phyloP scores from a whole-genome alignment of 2,797 vertebrate species.

The Borostomias antarcticus region DNA sequence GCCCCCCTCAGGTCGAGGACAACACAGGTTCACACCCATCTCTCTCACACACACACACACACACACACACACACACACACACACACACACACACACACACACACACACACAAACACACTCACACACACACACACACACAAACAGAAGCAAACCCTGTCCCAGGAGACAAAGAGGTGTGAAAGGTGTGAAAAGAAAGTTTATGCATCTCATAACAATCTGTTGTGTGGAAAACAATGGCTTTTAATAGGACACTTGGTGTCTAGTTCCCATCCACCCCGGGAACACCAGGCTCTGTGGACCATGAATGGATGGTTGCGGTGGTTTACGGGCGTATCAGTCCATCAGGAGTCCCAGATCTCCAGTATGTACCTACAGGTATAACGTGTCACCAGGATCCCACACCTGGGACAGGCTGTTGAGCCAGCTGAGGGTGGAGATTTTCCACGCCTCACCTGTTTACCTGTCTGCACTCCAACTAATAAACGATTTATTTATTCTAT shows the following conservation, averaged over 20 bases:
- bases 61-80: constrained; percentile 33
- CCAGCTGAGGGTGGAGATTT: neutral
- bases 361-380: constrained; percentile 14
- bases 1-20: constrained; percentile 27
- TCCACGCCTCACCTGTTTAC: no score
- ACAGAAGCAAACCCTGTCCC: neutral
- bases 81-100: constrained; percentile 38
- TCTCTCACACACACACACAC: constrained; percentile 1
- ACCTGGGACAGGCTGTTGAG: neutral
- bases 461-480: no score
- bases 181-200: constrained; percentile 4
- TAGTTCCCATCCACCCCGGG: constrained; percentile 35
- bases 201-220: neutral
- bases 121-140: neutral
- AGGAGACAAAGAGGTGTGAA: constrained; percentile 20
- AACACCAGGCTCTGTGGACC: constrained; percentile 3
- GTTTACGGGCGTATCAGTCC: constrained; percentile 24
- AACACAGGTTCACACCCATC: constrained; percentile 5
- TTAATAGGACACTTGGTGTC: constrained; percentile 52
- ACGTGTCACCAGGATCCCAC: constrained; percentile 47
- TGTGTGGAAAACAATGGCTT: constrained; percentile 34
- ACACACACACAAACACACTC: neutral
- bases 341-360: constrained; percentile 32
- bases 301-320: constrained; percentile 24
- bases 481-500: no score